phyloP scores from a whole-genome alignment of 2,797 vertebrate genomes.

The Parauchenoglanis punctatus region DNA sequence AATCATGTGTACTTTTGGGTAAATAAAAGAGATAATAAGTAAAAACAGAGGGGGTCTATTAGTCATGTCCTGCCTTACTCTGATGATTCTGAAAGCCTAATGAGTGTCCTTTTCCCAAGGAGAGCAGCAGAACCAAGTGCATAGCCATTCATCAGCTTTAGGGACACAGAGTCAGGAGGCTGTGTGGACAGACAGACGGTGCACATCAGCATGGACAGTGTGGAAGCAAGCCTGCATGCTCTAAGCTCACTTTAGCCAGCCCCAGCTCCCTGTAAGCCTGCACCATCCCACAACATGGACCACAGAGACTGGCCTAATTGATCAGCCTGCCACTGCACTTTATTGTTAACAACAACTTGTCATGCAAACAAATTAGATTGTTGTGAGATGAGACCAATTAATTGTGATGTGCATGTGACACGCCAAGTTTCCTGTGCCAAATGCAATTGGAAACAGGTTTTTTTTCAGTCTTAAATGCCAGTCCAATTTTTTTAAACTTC shows the following conservation, averaged over 20 bases:
- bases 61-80: constrained; percentile 26
- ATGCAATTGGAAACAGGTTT: constrained; percentile 46
- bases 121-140: constrained; percentile 24
- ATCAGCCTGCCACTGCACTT: constrained; percentile 65
- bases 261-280: constrained; percentile 14
- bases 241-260: constrained; percentile 18
- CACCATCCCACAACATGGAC: constrained; percentile 24
- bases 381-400: constrained; percentile 60
- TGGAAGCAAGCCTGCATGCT: constrained; percentile 21
- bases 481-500: constrained; percentile 12
- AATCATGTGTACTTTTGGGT: not conserved
- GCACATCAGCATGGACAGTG: not conserved
- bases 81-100: constrained; percentile 39
- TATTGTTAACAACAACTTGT: constrained; percentile 68
- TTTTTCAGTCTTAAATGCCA: constrained; percentile 52
- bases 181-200: constrained; percentile 19
- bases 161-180: constrained; percentile 32
- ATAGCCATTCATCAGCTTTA: constrained; percentile 44
- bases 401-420: constrained; percentile 48
- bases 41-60: not conserved
- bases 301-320: constrained; percentile 61
- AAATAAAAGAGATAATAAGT: not conserved
- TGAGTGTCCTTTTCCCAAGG: constrained; percentile 45
- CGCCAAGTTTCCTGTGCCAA: constrained; percentile 47
- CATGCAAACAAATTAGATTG: constrained; percentile 70